A percentile compares a stretch with the other conserved stretches of the same genome.
Conservation (phyloP, 2,113 vertebrate genomes). For the Ceyx cyanopectus region DNA sequence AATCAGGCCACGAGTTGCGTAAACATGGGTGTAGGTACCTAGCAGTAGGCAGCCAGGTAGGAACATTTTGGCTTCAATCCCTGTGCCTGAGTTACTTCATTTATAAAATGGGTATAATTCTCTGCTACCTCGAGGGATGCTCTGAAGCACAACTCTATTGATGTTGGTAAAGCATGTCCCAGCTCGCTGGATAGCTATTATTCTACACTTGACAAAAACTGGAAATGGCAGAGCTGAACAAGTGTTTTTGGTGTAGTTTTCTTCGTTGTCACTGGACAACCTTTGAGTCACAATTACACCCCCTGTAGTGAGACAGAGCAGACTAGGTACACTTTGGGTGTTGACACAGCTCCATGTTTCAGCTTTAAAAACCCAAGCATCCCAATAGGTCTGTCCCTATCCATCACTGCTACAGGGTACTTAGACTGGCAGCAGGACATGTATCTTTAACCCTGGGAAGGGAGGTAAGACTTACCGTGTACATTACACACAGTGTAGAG, state of each 20-base stretch:
- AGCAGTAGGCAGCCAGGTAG: constrained; percentile 45
- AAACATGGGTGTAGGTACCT: constrained; percentile 55
- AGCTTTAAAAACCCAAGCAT: background rate
- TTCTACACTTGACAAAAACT: constrained; percentile 38
- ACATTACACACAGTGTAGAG: background rate
- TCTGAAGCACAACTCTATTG: constrained; percentile 34
- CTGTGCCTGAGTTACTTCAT: constrained; percentile 40
- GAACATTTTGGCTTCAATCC: constrained; percentile 59
- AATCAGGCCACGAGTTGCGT: constrained; percentile 60
- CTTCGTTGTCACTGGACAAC: background rate
- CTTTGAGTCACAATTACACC: background rate
- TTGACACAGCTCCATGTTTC: background rate
- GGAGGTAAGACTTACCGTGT: background rate
- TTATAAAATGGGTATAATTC: constrained; percentile 55
- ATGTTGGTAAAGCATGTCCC: constrained; percentile 45
- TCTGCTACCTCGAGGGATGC: constrained; percentile 68
- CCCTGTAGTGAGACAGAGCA: background rate
- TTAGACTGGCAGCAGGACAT: background rate
- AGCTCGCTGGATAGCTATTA: constrained; percentile 42
- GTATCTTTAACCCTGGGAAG: background rate
- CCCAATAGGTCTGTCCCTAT: background rate
- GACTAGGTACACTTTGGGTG: background rate
- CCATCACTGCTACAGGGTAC: background rate
- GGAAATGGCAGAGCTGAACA: constrained; percentile 14
- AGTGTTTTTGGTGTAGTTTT: constrained; percentile 25